Evolutionary conservation across 1,140 invertebrate genomes (phyloP), one percentile per base, ranked within the genome.

Genomic region (Sarcophaga bullata): DNA sequence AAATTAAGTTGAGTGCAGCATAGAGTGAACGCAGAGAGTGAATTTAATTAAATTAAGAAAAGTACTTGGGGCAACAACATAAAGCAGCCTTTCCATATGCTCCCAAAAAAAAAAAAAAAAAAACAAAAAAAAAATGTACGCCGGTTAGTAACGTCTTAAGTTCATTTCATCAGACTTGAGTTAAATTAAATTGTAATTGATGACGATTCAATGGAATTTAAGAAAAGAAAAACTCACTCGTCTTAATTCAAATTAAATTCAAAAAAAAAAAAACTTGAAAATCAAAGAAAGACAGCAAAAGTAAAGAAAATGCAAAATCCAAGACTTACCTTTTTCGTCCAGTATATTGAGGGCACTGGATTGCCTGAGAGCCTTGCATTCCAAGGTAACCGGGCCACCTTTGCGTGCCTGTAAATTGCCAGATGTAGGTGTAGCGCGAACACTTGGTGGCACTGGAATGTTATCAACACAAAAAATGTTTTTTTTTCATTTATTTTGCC

Each of bases 341-440:
- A 95, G 11, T 90, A 92, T 76, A 95, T 93, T 37, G 88, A 92
- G 17, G 94, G 94, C 50, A 93, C 92, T n/a, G 94, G 94, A 90
- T 94, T 94, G 15, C 94, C 94, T n/a, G n/a, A 7, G 93, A 92
- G 0, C 93, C 93, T 81, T 91, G 84, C 94, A 95, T 85, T 94
- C 93, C 37, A 95, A 88, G 9, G 93, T 93, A 6, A 94, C 92
- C 37, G 92, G 92, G 84, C 94, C 93, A 6, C 93, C 93, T 68
- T 94, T 92, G 25, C 93, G 88, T 4, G 93, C 93, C 7, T 93
- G 92, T 25, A 93, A 91, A 84, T 94, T 93, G 8, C 92, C 91
- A 5, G 92, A 93, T 82, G 93, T 91, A 4, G 93, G 93, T 8
- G 92, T 91, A 5, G 92, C 91, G 8, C 93, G 86, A 10, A 94